These are phyloP conservation scores for Drosophila robusta DNA, from an alignment of 2,888 invertebrate species.

Conservation along the genomic window DNA sequence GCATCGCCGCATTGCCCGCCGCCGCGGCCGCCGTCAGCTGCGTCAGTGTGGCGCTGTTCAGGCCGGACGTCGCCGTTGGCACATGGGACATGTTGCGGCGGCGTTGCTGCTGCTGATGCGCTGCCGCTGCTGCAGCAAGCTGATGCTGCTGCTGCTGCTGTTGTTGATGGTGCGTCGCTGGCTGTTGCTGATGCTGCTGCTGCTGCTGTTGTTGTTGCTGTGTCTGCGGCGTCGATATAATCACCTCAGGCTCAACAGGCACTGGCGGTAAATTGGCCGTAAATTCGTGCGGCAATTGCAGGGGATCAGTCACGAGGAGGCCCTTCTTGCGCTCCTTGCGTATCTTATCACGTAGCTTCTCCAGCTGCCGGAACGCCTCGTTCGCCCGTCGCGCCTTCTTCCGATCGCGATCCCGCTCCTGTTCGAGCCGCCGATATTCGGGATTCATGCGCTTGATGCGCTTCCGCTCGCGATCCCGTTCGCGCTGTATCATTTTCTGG, in stretches of 20 bases:
- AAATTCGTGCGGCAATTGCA: conserved; percentile 78
- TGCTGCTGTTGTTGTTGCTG: conserved; percentile 60
- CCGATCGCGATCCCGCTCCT: conserved; percentile 83
- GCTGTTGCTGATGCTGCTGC: conserved; percentile 49
- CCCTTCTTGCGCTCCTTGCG: conserved; percentile 84
- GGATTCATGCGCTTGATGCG: conserved; percentile 84
- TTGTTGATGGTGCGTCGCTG: conserved; percentile 59
- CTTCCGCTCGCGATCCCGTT: conserved; percentile 83
- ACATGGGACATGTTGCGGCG: conserved; percentile 57
- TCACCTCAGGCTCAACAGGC: conserved; percentile 81
- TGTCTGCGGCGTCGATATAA: conserved; percentile 66
- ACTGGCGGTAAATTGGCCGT: conserved; percentile 77
- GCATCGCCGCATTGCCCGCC: conserved; percentile 48
- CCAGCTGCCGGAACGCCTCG: conserved; percentile 82
- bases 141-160: conserved; percentile 41
- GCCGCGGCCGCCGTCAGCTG: conserved; percentile 54
- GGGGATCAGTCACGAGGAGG: conserved; percentile 76
- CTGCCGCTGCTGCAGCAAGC: conserved; percentile 41
- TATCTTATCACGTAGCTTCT: conserved; percentile 83
- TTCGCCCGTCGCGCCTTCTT: conserved; percentile 83
- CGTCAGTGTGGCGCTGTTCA: conserved; percentile 38
- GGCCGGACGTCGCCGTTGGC: conserved; percentile 50
- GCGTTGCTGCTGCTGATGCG: conserved; percentile 57
- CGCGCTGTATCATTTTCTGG: conserved; percentile 82
- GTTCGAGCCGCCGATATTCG: conserved; percentile 82